A percentile compares a stretch with the other conserved stretches of the same genome.
Evolutionary conservation across 2,113 vertebrate genomes (phyloP).

Genomic region (Melanocharis versteri): DNA sequence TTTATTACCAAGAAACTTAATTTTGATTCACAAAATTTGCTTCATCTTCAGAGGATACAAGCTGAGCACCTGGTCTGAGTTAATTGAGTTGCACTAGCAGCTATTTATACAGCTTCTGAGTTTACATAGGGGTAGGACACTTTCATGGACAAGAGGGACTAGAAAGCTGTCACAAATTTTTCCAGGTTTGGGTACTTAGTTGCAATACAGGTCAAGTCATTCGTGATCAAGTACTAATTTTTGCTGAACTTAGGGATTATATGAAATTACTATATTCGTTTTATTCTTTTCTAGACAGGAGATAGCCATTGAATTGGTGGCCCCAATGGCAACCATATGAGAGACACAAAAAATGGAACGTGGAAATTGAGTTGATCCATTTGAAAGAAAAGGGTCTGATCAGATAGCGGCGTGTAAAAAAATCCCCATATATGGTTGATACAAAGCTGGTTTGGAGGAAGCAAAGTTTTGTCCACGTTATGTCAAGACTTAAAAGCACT

Average conservation of each 20-base stretch:
- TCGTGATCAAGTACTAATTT: not conserved
- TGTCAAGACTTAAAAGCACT: not conserved
- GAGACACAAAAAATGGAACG: not conserved
- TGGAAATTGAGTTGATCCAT: not conserved
- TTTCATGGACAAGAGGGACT: not conserved
- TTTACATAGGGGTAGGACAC: not conserved
- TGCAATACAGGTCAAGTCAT: not conserved
- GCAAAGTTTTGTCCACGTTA: not conserved
- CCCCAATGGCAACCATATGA: not conserved
- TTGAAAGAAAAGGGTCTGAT: not conserved
- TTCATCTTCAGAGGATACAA: not conserved
- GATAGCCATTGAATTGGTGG: not conserved
- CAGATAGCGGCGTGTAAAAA: not conserved
- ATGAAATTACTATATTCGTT: not conserved
- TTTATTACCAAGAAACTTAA: not conserved
- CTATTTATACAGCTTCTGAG: not conserved
- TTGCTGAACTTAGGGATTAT: not conserved
- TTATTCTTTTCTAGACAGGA: not conserved
- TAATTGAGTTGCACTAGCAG: not conserved
- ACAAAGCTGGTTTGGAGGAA: not conserved
- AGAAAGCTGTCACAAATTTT: not conserved
- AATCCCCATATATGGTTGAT: not conserved
- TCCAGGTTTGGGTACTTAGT: not conserved
- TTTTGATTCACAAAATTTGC: not conserved
- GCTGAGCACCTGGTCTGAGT: not conserved